phyloP scores from a whole-genome alignment of 2,797 vertebrate species.

The Coreius guichenoti region DNA sequence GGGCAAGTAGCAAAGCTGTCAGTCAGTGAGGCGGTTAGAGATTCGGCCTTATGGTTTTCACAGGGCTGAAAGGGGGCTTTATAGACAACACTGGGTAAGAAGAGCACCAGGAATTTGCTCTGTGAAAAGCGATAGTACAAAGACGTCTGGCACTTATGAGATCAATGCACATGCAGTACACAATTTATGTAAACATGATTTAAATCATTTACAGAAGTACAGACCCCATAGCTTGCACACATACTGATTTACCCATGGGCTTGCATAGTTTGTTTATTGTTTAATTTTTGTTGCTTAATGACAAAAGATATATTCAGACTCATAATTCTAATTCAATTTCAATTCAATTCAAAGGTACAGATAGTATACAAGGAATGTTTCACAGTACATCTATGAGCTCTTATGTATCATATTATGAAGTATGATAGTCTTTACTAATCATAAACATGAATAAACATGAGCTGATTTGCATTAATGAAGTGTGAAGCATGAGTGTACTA shows the following conservation, averaged over 20 bases:
- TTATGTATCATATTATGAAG: neutral
- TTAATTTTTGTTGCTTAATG: neutral
- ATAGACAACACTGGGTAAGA: conserved; percentile 40
- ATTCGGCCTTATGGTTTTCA: conserved; percentile 31
- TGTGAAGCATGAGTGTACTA: neutral
- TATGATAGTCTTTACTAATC: conserved; percentile 6
- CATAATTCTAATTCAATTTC: too few relatives aligned
- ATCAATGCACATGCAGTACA: neutral
- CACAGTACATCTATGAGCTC: neutral
- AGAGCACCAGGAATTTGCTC: conserved; percentile 4
- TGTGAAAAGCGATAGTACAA: conserved; percentile 32
- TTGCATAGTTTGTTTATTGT: neutral
- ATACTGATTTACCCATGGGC: neutral
- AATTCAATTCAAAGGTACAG: neutral
- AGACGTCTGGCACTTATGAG: neutral
- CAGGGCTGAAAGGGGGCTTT: conserved; percentile 41
- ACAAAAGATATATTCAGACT: neutral
- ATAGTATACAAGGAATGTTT: neutral
- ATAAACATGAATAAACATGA: conserved; percentile 40
- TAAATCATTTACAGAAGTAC: neutral
- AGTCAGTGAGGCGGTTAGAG: conserved; percentile 54
- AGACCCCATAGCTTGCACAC: neutral
- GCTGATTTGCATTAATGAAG: conserved; percentile 25
- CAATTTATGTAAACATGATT: neutral
- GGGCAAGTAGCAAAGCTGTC: conserved; percentile 63